Percentiles rank a stretch among this genome's conserved stretches.
These are phyloP conservation scores for Cheirogaleus medius DNA, from an alignment of 2,113 vertebrate genomes.

Conservation along the genomic window DNA sequence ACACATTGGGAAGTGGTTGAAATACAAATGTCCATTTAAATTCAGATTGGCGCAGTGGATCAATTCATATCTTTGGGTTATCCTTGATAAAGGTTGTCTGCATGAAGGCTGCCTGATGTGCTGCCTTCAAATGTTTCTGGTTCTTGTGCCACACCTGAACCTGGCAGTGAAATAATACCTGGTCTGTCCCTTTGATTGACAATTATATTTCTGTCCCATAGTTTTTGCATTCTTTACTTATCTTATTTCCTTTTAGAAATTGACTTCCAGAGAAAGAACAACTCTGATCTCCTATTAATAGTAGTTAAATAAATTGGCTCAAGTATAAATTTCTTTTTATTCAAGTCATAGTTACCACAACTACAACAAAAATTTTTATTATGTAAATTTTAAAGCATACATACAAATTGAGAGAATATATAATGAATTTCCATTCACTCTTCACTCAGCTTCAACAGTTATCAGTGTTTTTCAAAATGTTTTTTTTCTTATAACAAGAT, in stretches of 20 bases:
- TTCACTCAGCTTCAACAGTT: neutral
- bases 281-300: neutral
- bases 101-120: neutral
- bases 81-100: neutral
- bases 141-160: neutral
- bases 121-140: neutral
- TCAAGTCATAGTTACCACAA: neutral
- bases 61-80: neutral
- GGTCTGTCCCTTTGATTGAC: neutral
- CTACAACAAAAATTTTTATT: neutral
- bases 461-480: constrained; percentile 5
- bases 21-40: neutral
- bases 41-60: neutral
- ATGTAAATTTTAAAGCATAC: constrained; percentile 18
- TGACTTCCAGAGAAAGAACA: neutral
- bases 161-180: neutral
- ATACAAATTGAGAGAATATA: neutral
- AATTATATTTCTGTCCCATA: neutral
- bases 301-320: neutral
- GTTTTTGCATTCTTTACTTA: neutral
- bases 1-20: neutral
- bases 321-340: neutral
- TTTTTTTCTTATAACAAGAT: constrained; percentile 49
- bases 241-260: neutral
- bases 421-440: neutral